phyloP scores from a whole-genome alignment of 1,140 invertebrate species.

The Lordiphosa stackelbergi region DNA sequence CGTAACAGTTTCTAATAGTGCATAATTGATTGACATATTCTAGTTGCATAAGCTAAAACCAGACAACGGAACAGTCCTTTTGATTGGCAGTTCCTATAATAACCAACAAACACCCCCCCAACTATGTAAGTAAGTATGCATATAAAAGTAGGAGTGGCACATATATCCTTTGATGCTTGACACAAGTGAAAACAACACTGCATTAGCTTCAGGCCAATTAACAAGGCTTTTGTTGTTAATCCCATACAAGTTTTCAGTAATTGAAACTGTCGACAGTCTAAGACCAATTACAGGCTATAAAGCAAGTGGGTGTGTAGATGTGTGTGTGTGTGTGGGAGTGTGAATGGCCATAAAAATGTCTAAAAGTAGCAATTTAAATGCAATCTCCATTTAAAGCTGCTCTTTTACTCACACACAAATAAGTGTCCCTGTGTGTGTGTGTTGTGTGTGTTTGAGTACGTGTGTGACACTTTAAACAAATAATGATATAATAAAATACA shows the following conservation, averaged over 20 bases:
- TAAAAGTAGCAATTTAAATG: conserved; percentile 44
- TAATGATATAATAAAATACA: conserved; percentile 65
- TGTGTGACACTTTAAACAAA: conserved; percentile 59
- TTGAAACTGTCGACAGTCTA: conserved; percentile 53
- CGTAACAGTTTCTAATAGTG: too few species aligned
- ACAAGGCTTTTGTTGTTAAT: conserved; percentile 47
- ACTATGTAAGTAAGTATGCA: neutral
- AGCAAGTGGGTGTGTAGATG: conserved; percentile 6
- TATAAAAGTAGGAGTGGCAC: conserved; percentile 1
- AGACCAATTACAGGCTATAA: conserved; percentile 49
- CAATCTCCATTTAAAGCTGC: conserved; percentile 46
- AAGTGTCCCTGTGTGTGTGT: conserved; percentile 15
- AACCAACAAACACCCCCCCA: neutral
- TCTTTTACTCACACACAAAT: conserved; percentile 47
- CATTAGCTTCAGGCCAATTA: conserved; percentile 53
- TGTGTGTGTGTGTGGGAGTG: conserved; percentile 7
- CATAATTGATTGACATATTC: too few species aligned
- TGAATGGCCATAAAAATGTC: conserved; percentile 26
- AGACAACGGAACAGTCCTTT: too few species aligned
- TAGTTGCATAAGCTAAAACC: too few species aligned
- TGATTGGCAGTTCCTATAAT: neutral
- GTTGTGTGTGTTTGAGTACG: conserved; percentile 7
- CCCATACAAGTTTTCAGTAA: conserved; percentile 55
- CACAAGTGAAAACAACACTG: conserved; percentile 52
- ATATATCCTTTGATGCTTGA: conserved; percentile 49